Evolutionary conservation across 2,888 invertebrate genomes (phyloP).

Genomic region (Syritta pipiens): DNA sequence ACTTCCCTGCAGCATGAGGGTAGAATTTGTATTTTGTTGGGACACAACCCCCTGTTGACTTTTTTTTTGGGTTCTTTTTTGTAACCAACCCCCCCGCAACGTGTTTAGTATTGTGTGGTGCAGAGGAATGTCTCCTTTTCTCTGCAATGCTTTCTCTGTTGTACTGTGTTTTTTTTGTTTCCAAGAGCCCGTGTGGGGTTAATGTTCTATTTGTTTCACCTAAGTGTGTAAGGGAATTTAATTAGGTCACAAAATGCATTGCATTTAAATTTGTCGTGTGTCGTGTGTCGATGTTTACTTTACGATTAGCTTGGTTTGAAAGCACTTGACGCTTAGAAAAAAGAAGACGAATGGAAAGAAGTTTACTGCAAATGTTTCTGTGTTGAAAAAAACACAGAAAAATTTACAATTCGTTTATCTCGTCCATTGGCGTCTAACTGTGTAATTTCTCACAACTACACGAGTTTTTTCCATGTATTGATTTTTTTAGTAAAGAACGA

Average conservation of each 20-base stretch:
- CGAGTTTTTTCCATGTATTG: neutral
- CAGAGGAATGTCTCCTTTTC: slow-evolving; percentile 16
- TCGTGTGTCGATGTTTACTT: no score
- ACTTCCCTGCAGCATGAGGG: no score
- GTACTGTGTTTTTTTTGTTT: neutral
- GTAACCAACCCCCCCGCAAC: slow-evolving; percentile 34
- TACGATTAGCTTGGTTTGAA: neutral
- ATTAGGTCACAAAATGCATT: slow-evolving; percentile 39
- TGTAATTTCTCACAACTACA: no score
- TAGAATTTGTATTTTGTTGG: no score
- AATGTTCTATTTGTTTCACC: slow-evolving; percentile 40
- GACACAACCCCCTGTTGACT: slow-evolving; percentile 31
- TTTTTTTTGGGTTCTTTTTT: slow-evolving; percentile 4
- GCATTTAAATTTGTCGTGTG: neutral
- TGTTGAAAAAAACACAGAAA: slow-evolving; percentile 3
- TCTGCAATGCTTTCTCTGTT: neutral
- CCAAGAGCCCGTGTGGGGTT: slow-evolving; percentile 31
- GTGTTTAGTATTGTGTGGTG: slow-evolving; percentile 44
- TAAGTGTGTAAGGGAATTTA: no score
- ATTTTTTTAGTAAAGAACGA: no score
- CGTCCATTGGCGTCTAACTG: neutral
- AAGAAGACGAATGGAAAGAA: neutral
- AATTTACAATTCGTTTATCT: slow-evolving; percentile 23
- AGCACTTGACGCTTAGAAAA: no score
- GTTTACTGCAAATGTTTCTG: slow-evolving; percentile 12